Percentiles rank a stretch among this genome's conserved stretches.
phyloP scores from a whole-genome alignment of 2,888 invertebrate genomes.

The Cantharis rustica region DNA sequence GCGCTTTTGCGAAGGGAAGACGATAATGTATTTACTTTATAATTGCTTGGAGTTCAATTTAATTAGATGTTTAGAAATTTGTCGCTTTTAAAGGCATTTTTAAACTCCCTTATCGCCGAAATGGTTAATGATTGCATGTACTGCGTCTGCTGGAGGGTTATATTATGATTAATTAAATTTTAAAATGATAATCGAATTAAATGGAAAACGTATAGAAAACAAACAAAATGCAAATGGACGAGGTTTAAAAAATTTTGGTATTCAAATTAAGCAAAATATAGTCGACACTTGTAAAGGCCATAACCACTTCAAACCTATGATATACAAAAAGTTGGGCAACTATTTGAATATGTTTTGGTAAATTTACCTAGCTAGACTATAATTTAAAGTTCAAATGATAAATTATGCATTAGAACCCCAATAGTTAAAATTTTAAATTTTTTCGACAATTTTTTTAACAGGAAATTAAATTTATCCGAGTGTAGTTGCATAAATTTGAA shows the following conservation, averaged over 20 bases:
- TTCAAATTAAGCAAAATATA: neutral
- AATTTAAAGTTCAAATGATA: neutral
- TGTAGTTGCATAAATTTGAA: neutral
- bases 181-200: neutral
- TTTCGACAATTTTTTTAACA: neutral
- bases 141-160: neutral
- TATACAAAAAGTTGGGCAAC: neutral
- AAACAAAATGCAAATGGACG: neutral
- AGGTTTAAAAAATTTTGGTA: neutral
- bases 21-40: neutral
- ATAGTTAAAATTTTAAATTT: neutral
- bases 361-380: neutral
- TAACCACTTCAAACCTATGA: neutral
- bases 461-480: neutral
- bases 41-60: neutral
- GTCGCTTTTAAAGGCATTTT: neutral
- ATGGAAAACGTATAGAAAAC: neutral
- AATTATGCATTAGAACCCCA: neutral
- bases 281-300: neutral
- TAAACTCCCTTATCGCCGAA: neutral
- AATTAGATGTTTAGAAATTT: neutral
- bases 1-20: neutral
- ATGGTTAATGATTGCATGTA: neutral
- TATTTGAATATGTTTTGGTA: neutral
- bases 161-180: neutral